These are phyloP conservation scores for Clarias gariepinus DNA, from an alignment of 2,113 vertebrate genomes.

Conservation along the genomic window DNA sequence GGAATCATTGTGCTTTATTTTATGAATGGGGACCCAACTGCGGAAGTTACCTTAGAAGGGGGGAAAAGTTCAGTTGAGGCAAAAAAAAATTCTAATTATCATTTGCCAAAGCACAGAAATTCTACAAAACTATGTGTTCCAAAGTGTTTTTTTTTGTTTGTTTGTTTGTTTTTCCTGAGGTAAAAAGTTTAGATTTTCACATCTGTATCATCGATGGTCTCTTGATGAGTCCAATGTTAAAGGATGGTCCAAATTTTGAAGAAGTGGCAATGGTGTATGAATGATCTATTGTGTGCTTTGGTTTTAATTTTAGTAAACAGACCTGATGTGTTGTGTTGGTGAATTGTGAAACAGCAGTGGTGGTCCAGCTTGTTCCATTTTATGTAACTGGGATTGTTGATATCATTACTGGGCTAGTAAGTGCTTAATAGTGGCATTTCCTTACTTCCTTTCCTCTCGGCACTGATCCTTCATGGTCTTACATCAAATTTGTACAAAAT, in stretches of 20 bases:
- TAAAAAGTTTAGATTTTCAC: background rate
- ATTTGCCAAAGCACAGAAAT: background rate
- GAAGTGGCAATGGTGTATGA: background rate
- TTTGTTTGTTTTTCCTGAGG: background rate
- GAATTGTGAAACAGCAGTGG: background rate
- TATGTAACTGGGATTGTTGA: slow-evolving; percentile 19
- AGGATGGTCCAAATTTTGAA: background rate
- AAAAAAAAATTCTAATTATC: no score
- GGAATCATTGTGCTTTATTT: background rate
- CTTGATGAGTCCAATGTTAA: background rate
- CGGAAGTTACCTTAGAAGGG: background rate
- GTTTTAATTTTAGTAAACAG: background rate
- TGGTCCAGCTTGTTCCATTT: slow-evolving; percentile 39
- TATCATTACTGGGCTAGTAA: slow-evolving; percentile 19
- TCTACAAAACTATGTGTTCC: background rate
- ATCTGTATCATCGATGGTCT: background rate
- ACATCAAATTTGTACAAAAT: background rate
- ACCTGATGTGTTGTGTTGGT: background rate
- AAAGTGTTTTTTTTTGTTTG: background rate
- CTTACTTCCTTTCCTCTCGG: slow-evolving; percentile 11
- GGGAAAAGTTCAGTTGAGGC: background rate
- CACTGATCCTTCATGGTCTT: background rate
- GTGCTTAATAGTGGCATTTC: slow-evolving; percentile 26
- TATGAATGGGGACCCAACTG: background rate
- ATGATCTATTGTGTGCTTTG: background rate